Base-by-base conservation (phyloP, 2,888 invertebrate genomes). In the Lasioglossum leucozonium region DNA sequence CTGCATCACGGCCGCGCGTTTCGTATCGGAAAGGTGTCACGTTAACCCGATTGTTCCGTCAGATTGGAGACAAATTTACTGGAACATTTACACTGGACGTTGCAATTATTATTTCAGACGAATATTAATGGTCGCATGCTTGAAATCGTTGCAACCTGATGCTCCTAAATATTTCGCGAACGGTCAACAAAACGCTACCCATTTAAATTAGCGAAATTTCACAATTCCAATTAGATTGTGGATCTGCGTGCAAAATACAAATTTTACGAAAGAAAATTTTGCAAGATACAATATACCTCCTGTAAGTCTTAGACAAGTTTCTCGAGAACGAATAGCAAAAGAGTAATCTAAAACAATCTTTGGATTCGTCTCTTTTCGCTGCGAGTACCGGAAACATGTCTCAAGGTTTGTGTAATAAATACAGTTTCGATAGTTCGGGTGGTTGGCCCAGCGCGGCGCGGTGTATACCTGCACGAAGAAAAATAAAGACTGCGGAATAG, bases 31-130 rank as follows among this genome's bases (percentile, higher is more conserved):
- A 78, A 83, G 77, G 72, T 58, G 80, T 82, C 88, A 62, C 73
- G 71, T 79, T 72, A 77, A 84, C 82, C 40, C 72, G 80, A 82
- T 84, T 87, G 77, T 65, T 77, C 75, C 18, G 62, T 22, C 47
- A 22, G 67, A 75, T 22, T 34, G n/a, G 74, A 79, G 69, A 73
- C 34, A 26, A 26, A 40, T 79, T 79, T 69, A 69, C 79, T 37
- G 58, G 62, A 67, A 34, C 40, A n/a, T 40, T 74, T 58, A 51
- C 58, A 40, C 26, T 26, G 74, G 40, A 4, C 34, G 72, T 26
- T 40, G 55, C 40, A 58, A 74, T 74, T 74, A 51, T 58, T 74
- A 26, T 80, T 84, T 71, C 65, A 4, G 22, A 67, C 18, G 65
- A 34, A 34, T 22, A 67, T 67, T 22, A 34, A 67, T 67, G 22